Percentiles rank a stretch among this genome's conserved stretches.
Conservation (phyloP, 2,113 vertebrate genomes). For the Ailuropoda melanoleuca region DNA sequence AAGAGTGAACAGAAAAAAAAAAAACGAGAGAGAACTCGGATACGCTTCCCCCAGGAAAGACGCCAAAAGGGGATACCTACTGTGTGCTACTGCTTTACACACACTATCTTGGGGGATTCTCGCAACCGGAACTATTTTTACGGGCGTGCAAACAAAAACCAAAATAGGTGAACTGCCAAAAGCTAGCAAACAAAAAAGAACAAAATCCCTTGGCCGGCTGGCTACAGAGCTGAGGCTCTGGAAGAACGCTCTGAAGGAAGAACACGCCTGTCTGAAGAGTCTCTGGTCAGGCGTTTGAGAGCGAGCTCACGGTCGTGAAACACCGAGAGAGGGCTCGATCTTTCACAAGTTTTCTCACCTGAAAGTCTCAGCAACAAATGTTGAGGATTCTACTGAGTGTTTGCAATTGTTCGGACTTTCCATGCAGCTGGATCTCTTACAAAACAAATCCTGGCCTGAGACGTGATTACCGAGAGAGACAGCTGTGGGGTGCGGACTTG, state of each 20-base stretch:
- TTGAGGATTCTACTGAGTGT: background rate
- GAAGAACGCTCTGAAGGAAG: background rate
- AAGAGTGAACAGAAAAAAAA: background rate
- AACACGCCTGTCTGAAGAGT: background rate
- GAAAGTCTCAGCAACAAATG: background rate
- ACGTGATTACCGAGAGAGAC: conserved; percentile 54
- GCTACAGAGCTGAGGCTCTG: background rate
- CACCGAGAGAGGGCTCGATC: background rate
- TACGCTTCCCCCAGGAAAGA: background rate
- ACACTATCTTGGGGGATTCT: background rate
- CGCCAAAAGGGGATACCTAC: background rate
- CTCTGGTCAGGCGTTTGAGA: background rate
- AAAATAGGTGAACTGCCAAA: background rate
- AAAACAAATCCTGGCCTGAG: conserved; percentile 62
- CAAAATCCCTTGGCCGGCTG: background rate
- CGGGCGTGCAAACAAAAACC: background rate
- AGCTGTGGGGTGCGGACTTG: conserved; percentile 66
- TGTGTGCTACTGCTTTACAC: background rate
- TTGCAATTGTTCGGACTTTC: conserved; percentile 45
- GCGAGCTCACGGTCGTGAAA: background rate
- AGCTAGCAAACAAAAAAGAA: background rate
- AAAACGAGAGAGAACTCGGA: background rate
- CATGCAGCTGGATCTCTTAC: conserved; percentile 57
- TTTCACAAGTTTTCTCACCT: background rate
- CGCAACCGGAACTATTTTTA: background rate